Conservation (phyloP, 2,888 invertebrate genomes). For the Teleogryllus oceanicus region DNA sequence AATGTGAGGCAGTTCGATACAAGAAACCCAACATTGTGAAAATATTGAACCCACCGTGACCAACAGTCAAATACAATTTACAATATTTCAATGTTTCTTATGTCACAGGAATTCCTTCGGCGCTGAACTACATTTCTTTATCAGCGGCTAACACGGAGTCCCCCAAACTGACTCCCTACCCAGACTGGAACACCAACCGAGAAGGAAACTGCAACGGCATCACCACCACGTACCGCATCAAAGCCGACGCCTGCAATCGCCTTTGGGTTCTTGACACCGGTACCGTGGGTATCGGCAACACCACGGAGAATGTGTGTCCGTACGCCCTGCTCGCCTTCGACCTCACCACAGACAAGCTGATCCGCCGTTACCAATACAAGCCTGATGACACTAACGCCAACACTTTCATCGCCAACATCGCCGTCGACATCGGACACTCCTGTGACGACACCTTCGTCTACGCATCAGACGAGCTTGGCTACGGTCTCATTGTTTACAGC, state of each 20-base stretch:
- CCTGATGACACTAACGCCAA: slow-evolving; percentile 70
- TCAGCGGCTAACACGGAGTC: slow-evolving; percentile 55
- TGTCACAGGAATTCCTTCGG: slow-evolving; percentile 69
- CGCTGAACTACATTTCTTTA: slow-evolving; percentile 73
- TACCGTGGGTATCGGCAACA: slow-evolving; percentile 74
- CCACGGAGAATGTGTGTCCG: slow-evolving; percentile 73
- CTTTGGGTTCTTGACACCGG: slow-evolving; percentile 83
- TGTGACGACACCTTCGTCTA: slow-evolving; percentile 78
- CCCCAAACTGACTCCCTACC: slow-evolving; percentile 73
- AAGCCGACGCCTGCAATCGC: slow-evolving; percentile 70
- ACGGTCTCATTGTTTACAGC: slow-evolving; percentile 75
- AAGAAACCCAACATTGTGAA: too few relatives aligned
- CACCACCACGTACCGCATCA: slow-evolving; percentile 63
- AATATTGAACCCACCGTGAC: too few relatives aligned
- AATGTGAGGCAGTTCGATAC: too few relatives aligned
- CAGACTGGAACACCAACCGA: slow-evolving; percentile 69
- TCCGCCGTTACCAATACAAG: slow-evolving; percentile 59
- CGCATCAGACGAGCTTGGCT: slow-evolving; percentile 77
- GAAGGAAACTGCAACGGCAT: slow-evolving; percentile 74
- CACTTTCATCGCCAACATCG: slow-evolving; percentile 82
- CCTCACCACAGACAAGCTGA: slow-evolving; percentile 65
- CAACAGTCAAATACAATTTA: neutral
- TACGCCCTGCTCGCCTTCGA: slow-evolving; percentile 76
- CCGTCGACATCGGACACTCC: slow-evolving; percentile 67
- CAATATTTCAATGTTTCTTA: slow-evolving; percentile 33